Conservation (phyloP, 2,797 vertebrate species). For the Phylloscopus collybita region DNA sequence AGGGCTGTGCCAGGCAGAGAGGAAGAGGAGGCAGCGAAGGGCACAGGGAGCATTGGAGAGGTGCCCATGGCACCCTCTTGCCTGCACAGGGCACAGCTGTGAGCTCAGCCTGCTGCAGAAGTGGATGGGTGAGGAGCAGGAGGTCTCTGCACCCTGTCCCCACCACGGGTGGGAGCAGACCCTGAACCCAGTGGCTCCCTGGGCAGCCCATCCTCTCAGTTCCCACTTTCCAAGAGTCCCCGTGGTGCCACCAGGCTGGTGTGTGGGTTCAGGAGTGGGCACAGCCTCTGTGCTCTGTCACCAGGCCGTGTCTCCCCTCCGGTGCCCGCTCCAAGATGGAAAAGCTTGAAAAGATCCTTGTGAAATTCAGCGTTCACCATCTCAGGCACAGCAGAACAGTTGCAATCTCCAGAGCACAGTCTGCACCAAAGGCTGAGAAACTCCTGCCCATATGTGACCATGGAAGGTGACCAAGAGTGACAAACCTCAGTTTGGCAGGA, state of each 20-base stretch:
- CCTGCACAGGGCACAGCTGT: not conserved
- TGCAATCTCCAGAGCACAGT: not conserved
- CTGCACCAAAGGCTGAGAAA: not conserved
- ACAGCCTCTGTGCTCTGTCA: not conserved
- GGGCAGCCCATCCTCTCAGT: not conserved
- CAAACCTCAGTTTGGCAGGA: not conserved
- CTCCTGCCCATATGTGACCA: not conserved
- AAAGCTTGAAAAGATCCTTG: not conserved
- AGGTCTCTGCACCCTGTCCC: not conserved
- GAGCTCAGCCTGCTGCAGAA: not conserved
- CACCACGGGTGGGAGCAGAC: not conserved
- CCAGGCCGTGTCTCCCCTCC: not conserved
- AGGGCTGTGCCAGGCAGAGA: not conserved
- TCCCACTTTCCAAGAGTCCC: fast-evolving
- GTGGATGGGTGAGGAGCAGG: not conserved
- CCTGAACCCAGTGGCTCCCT: not conserved
- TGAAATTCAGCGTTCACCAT: not conserved
- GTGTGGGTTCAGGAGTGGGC: not conserved
- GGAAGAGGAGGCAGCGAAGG: not conserved
- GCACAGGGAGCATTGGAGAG: not conserved
- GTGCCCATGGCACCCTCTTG: not conserved
- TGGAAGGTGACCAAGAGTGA: not conserved
- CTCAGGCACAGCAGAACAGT: not conserved
- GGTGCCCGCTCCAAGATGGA: fast-evolving
- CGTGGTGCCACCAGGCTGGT: not conserved